phyloP scores from a whole-genome alignment of 2,113 vertebrate genomes.

The Morone chrysops region DNA sequence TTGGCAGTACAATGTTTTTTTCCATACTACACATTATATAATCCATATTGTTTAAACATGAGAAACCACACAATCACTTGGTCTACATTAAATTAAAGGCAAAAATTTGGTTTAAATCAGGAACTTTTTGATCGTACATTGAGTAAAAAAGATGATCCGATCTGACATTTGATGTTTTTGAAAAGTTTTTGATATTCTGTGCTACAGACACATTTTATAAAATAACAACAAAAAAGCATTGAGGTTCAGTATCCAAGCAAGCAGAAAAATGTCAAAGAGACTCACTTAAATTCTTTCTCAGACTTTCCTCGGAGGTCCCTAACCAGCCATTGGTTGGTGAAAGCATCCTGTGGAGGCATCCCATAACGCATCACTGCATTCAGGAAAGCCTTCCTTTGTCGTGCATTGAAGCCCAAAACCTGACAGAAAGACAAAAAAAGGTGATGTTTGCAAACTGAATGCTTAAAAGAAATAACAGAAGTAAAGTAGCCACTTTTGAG shows the following conservation, averaged over 20 bases:
- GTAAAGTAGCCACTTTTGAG: neutral
- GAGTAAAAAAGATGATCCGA: neutral
- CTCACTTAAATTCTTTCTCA: slow-evolving; percentile 99
- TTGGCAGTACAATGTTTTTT: no score
- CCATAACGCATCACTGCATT: slow-evolving; percentile 99
- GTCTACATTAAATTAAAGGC: no score
- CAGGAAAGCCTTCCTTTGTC: slow-evolving; percentile 97
- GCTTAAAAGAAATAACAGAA: neutral
- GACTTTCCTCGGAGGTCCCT: slow-evolving; percentile 96
- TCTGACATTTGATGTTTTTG: neutral
- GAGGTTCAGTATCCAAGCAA: neutral
- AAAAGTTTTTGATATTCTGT: neutral
- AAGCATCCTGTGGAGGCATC: slow-evolving; percentile 99
- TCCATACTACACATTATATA: no score
- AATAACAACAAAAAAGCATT: neutral
- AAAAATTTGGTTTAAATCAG: neutral
- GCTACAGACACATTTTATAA: neutral
- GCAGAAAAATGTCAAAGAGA: slow-evolving; percentile 7
- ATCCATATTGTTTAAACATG: no score
- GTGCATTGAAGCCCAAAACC: slow-evolving; percentile 97
- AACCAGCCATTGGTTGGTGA: slow-evolving; percentile 98
- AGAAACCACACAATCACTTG: no score
- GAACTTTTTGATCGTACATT: neutral
- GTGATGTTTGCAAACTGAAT: neutral
- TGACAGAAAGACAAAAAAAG: slow-evolving; percentile 56